A percentile compares a stretch with the other conserved stretches of the same genome.
These are phyloP conservation scores for Chaenodraco wilsoni DNA, from an alignment of 2,797 vertebrate genomes.

Conservation along the genomic window DNA sequence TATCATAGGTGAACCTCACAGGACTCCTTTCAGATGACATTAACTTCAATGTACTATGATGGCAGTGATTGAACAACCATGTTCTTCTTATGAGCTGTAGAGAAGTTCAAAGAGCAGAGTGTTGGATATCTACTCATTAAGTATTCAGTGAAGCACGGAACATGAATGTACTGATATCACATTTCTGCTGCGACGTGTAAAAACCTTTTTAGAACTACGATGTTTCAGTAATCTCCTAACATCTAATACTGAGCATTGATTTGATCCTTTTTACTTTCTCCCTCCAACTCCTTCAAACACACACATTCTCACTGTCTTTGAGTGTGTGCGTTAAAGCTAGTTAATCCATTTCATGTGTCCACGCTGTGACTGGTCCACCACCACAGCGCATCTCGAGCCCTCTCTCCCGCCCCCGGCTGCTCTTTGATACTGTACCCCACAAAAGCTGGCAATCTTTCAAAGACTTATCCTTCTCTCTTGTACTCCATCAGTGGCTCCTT, in stretches of 20 bases:
- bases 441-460: slow-evolving; percentile 74
- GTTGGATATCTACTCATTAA: slow-evolving; percentile 20
- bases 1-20: slow-evolving; percentile 28
- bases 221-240: slow-evolving; percentile 7
- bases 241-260: slow-evolving; percentile 18
- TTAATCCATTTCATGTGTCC: slow-evolving; percentile 79
- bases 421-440: slow-evolving; percentile 70
- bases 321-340: slow-evolving; percentile 64
- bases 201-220: neutral
- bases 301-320: slow-evolving; percentile 56
- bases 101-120: slow-evolving; percentile 30
- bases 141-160: slow-evolving; percentile 13
- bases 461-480: slow-evolving; percentile 54
- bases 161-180: neutral
- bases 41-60: slow-evolving; percentile 22
- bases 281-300: slow-evolving; percentile 20
- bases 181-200: neutral
- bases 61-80: slow-evolving; percentile 42
- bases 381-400: slow-evolving; percentile 66
- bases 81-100: slow-evolving; percentile 20
- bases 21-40: slow-evolving; percentile 36
- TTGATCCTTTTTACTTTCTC: slow-evolving; percentile 19
- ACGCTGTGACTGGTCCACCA: slow-evolving; percentile 64
- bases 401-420: slow-evolving; percentile 59
- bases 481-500: slow-evolving; percentile 45